Base-by-base conservation (phyloP, 2,797 vertebrate genomes). In the Anguilla marmorata region DNA sequence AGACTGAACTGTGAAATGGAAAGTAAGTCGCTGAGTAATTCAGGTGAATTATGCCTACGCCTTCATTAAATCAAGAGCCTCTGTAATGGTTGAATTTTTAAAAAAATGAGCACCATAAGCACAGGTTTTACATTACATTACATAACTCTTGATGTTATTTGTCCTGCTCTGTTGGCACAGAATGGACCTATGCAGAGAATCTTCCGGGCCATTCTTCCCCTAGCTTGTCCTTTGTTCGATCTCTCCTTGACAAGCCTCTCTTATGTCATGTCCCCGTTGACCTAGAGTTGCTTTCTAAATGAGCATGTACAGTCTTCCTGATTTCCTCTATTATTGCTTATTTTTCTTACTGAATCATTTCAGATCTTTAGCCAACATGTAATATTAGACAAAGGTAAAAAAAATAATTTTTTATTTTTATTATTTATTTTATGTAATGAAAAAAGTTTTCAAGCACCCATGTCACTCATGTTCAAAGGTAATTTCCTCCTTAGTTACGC, bases 61-160 rank as follows among this genome's bases (percentile, higher is more conserved):
- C 45, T 82, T 48, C 79, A 48, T 50, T 82, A 82, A 82, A 45
- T 79, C 74, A 79, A 82, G 79, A n/a, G 79, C 45, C 45, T 48
- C 14, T 19, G 74, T 45, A 21, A 79, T 72, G 27, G 37, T 41
- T 37, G 19, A 24, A 82, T 82, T 50, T 50, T 2, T 0, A 4
- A 7, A 82, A 50, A 82, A 82, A 50, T 24, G 41, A 24, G 79
- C 79, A 24, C 41, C 41, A 24, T 41, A 21, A 41, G 33, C 41
- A 30, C 21, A 45, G 79, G 41, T n/a, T 82, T 48, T n/a, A 8
- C 79, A 9, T 50, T 82, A 12, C 9, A 11, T 50, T n/a, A n/a
- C 41, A 7, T 82, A 82, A 82, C 41, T 45, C 79, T 82, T 82
- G 41, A 82, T 50, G 79, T 50, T 7, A 48, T 50, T 82, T 82